These are phyloP conservation scores for Thomomys bottae DNA, from an alignment of 2,113 vertebrate species.

Conservation along the genomic window DNA sequence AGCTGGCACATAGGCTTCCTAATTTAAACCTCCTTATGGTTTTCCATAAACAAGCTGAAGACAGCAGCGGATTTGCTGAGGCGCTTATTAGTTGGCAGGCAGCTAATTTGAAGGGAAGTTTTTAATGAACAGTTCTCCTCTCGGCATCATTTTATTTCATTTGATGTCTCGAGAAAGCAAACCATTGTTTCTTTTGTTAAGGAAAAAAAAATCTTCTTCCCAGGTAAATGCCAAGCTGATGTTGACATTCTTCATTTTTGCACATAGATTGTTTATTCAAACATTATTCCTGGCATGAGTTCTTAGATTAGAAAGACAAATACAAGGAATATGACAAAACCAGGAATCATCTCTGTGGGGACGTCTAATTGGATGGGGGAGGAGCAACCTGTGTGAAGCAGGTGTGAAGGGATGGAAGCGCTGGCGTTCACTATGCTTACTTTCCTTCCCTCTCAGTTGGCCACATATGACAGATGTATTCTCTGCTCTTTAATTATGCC, in stretches of 20 bases:
- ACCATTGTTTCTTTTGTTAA: not conserved
- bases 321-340: not conserved
- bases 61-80: not conserved
- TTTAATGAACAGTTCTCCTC: constrained; percentile 33
- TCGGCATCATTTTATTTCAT: constrained; percentile 19
- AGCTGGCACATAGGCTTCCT: not conserved
- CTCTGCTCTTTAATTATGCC: not conserved
- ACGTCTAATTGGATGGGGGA: rapidly evolving
- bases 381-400: not conserved
- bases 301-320: not conserved
- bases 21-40: not conserved
- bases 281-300: not conserved
- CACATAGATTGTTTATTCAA: not conserved
- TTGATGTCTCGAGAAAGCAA: constrained; percentile 17
- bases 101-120: constrained; percentile 38
- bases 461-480: not conserved
- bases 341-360: not conserved
- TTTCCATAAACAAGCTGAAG: constrained; percentile 20
- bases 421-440: rapidly evolving
- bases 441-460: not conserved
- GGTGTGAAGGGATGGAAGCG: too few relatives aligned
- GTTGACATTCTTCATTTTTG: constrained; percentile 26
- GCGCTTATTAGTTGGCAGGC: not conserved
- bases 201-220: not conserved
- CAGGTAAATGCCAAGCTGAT: not conserved